Evolutionary conservation across 2,113 vertebrate genomes (phyloP), one percentile per base, ranked within the genome.

Genomic region (Uria aalge): DNA sequence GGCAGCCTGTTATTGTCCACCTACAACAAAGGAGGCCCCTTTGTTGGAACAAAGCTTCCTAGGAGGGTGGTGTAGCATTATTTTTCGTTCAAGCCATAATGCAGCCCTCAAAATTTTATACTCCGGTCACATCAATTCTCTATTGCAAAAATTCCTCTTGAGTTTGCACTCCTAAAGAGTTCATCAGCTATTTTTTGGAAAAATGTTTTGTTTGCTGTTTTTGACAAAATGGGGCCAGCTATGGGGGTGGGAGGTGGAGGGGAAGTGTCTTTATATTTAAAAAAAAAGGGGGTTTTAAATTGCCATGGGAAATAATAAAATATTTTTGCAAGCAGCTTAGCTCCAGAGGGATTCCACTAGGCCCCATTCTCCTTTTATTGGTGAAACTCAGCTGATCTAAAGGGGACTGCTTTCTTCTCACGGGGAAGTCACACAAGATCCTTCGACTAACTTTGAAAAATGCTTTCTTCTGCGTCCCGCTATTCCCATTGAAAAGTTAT

Each of bases 401-500:
- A 69, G 30, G 11, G 36, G 29, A n/a, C 64, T 66, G 52, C 50
- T 77, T 92, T 94, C n/a, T 32, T 92, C 63, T 76, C 32, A 10
- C 2, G 4, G 40, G 24, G 66, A 81, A 94, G 20, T 78, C 38
- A 43, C 10, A 26, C 11, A 45, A 79, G 66, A 92, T 56, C n/a
- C 55, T 88, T 69, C 57, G 40, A 64, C 56, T 27, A 68, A 71
- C 52, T 95, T 52, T 67, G 40, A 60, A 68, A 85, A 89, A 63
- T 0, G 2, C 47, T 91, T 86, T 78, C 36, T 91, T 87, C 47
- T 89, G 15, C 53, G 79, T 87, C 41, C 91, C 56, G 27, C 68
- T 57, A 38, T 85, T 91, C 66, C 83, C n/a, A 82, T 41, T 85
- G 52, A 74, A 88, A 76, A 96, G 34, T 67, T 92, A 94, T 78